Evolutionary conservation across 2,888 invertebrate species (phyloP).

Genomic region (Aphodius granarius): DNA sequence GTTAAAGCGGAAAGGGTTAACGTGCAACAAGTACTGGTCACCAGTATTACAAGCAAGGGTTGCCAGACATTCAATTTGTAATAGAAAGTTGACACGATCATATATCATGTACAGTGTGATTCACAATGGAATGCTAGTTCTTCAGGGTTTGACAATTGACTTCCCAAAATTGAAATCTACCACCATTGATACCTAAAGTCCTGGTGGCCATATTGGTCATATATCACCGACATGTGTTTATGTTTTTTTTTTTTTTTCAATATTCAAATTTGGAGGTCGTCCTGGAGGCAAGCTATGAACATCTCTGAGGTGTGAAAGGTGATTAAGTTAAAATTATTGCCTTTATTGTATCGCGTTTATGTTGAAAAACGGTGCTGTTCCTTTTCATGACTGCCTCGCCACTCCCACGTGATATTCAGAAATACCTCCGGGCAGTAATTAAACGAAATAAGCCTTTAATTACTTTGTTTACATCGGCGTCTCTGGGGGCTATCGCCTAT

Average conservation of each 20-base stretch:
- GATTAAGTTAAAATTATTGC: not conserved
- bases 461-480: slow-evolving; percentile 45
- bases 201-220: too few species aligned
- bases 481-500: not conserved
- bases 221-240: too few species aligned
- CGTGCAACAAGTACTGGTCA: not conserved
- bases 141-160: too few species aligned
- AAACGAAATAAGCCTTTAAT: slow-evolving; percentile 47
- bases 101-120: too few species aligned
- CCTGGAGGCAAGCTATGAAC: not conserved
- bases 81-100: too few species aligned
- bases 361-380: not conserved
- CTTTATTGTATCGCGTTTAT: not conserved
- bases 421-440: slow-evolving; percentile 40
- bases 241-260: too few species aligned
- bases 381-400: slow-evolving; percentile 4
- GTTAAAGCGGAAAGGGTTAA: not conserved
- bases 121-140: too few species aligned
- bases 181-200: too few species aligned
- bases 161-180: too few species aligned
- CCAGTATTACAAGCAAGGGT: too few species aligned
- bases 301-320: not conserved
- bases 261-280: not conserved
- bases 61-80: too few species aligned
- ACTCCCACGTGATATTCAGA: slow-evolving; percentile 30